These are phyloP conservation scores for Chaenocephalus aceratus DNA, from an alignment of 2,113 vertebrate species.

Conservation along the genomic window DNA sequence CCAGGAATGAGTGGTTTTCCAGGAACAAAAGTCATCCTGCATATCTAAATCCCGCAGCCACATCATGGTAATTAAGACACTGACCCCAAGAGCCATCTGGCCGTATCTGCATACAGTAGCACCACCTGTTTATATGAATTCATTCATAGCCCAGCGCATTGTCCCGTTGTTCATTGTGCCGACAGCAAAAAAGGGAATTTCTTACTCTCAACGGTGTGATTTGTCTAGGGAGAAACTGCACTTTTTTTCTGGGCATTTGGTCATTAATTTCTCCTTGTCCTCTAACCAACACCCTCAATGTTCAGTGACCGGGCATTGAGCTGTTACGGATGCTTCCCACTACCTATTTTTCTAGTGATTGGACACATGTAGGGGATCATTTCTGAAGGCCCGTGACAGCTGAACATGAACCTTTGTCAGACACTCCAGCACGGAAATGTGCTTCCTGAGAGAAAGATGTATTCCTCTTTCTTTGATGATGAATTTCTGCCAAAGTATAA, in stretches of 20 bases:
- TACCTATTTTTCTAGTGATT: conserved; percentile 37
- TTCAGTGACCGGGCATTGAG: conserved; percentile 39
- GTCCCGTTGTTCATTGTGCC: conserved; percentile 33
- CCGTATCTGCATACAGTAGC: conserved; percentile 66
- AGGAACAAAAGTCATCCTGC: conserved; percentile 54
- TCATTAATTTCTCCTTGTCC: conserved; percentile 31
- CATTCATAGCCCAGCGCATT: conserved; percentile 55
- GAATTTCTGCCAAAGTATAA: conserved; percentile 18
- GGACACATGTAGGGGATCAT: conserved; percentile 28
- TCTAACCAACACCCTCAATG: conserved; percentile 44
- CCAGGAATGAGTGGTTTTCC: conserved; percentile 40
- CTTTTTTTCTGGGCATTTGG: conserved; percentile 16
- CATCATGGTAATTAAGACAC: conserved; percentile 74
- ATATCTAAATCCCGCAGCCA: conserved; percentile 72
- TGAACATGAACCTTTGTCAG: conserved; percentile 30
- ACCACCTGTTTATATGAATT: conserved; percentile 79
- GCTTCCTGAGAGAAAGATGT: conserved; percentile 9
- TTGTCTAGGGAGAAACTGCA: conserved; percentile 25
- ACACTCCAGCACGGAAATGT: conserved; percentile 22
- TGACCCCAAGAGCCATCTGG: conserved; percentile 79
- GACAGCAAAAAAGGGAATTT: conserved; percentile 40
- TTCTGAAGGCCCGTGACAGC: conserved; percentile 21
- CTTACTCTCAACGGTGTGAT: conserved; percentile 29
- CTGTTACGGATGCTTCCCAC: conserved; percentile 19
- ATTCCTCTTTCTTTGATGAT: conserved; percentile 30